Base-by-base conservation (phyloP, 2,797 vertebrate species). In the Cyprinodon diabolis region DNA sequence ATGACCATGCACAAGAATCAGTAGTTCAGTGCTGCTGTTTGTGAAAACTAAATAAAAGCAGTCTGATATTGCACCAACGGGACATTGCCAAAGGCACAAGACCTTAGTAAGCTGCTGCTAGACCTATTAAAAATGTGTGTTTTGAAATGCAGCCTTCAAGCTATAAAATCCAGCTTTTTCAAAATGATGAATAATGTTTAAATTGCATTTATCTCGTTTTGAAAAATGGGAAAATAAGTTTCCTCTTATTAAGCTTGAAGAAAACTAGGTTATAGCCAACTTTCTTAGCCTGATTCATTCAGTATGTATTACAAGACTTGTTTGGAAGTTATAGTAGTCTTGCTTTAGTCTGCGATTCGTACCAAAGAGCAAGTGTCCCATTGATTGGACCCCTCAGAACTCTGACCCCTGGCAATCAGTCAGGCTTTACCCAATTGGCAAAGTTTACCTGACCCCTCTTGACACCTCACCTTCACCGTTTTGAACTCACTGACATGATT, bases 351-450 rank as follows among this genome's bases (percentile, higher is more conserved):
- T 67, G 71, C 75, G 71, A 62, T 6, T 19, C 43, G 10, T 43
- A 79, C 89, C 73, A 88, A 65, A 86, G 80, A 78, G 80, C 86
- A 45, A 58, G 19, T 87, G 85, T 86, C 86, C 84, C 83, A 79
- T 83, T 48, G 85, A 85, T 81, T 81, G 84, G 76, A 76, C 75
- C 71, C 77, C 65, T 58, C 49, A 80, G 76, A 75, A 71, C 78
- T 62, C 75, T 62, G 57, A 90, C 85, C 82, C 71, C 37, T 69
- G 60, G 55, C 81, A 63, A 70, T 79, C 84, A 72, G 68, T 82
- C 89, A 74, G 66, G 71, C 51, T 73, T 78, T 69, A 66, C 66
- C 49, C 15, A 35, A 47, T 83, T 68, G 74, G 81, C 79, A 71
- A 72, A 57, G 76, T 85, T 86, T 83, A 77, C 72, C 83, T 83